Base-by-base conservation (phyloP, 2,113 vertebrate genomes). In the Muscicapa adusta region DNA sequence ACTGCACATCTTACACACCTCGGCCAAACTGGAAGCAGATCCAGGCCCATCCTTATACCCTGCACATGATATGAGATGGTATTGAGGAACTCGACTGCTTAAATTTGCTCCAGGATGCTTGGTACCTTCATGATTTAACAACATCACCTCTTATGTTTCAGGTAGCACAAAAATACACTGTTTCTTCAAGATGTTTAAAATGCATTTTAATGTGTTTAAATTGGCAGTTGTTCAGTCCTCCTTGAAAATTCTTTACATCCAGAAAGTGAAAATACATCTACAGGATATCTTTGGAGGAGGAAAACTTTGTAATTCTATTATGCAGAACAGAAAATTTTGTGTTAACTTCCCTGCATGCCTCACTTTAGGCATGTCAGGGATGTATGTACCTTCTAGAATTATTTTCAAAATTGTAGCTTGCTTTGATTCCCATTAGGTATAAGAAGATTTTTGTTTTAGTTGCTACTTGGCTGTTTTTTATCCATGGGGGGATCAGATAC, bases 1-100 rank as follows among this genome's bases (percentile, higher is more conserved):
- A 23, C 14, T 4, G 3, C 22, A 26, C 14, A 33, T 14, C 9
- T 2, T 12, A 3, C 19, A 43, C 26, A 22, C 6, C 4, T 10
- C 0, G 0, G 18, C 12, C 36, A 61, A 71, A 34, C 19, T 63
- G n/a, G 47, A 45, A 36, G 22, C 0, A 0, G 36, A 25, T 8
- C 10, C 25, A 50, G 5, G 14, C 5, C 24, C 4, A 13, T 53
- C 26, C 26, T 38, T 45, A n/a, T 11, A 33, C 7, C 5, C 8
- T 63, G 18, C 18, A 28, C 6, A 2, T 11, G 8, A 20, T 33
- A 33, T 9, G 28, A 38, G 23, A 26, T 8, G 2, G n/a, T n/a
- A n/a, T n/a, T n/a, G n/a, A n/a, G n/a, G n/a, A n/a, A n/a, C n/a
- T n/a, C n/a, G n/a, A n/a, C n/a, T n/a, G n/a, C n/a, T n/a, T n/a